These are phyloP conservation scores for Clostera curtula DNA, from an alignment of 2,888 invertebrate species.

Conservation along the genomic window DNA sequence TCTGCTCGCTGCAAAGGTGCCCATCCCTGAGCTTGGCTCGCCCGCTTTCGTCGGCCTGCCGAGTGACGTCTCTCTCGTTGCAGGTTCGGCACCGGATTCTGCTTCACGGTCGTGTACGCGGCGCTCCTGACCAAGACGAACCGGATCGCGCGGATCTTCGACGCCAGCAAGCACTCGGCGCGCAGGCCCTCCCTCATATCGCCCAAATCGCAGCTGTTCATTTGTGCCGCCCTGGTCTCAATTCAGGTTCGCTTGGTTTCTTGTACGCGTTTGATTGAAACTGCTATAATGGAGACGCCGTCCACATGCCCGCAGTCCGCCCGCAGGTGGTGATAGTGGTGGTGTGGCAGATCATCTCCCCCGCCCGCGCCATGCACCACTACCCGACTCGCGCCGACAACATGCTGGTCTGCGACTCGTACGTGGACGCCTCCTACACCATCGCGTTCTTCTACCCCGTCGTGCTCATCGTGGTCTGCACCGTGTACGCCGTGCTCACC, in stretches of 20 bases:
- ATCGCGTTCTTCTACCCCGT: conserved; percentile 96
- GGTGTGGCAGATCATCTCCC: conserved; percentile 93
- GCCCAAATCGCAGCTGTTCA: conserved; percentile 90
- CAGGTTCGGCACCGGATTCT: conserved; percentile 91
- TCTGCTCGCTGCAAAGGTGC: conserved; percentile 92
- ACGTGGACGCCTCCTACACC: conserved; percentile 94
- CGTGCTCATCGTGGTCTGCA: conserved; percentile 90
- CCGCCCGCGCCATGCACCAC: conserved; percentile 92
- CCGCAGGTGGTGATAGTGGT: conserved; percentile 84
- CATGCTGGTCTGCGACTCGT: conserved; percentile 91
- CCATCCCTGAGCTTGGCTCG: neutral
- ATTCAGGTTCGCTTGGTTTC: conserved; percentile 82
- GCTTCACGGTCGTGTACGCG: conserved; percentile 97
- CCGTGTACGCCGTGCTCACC: conserved; percentile 94
- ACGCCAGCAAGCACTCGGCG: conserved; percentile 94
- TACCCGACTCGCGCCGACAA: conserved; percentile 92
- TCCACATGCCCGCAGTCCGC: neutral
- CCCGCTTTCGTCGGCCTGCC: neutral
- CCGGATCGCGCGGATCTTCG: conserved; percentile 95
- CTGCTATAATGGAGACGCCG: too few relatives aligned
- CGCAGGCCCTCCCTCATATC: conserved; percentile 94
- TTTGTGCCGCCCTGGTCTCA: conserved; percentile 89
- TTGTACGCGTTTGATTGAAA: too few relatives aligned
- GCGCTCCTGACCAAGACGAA: conserved; percentile 98
- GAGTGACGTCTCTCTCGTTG: too few relatives aligned